Evolutionary conservation across 1,140 invertebrate species (phyloP), one percentile per base, ranked within the genome.

Genomic region (Hesperophylax magnus): DNA sequence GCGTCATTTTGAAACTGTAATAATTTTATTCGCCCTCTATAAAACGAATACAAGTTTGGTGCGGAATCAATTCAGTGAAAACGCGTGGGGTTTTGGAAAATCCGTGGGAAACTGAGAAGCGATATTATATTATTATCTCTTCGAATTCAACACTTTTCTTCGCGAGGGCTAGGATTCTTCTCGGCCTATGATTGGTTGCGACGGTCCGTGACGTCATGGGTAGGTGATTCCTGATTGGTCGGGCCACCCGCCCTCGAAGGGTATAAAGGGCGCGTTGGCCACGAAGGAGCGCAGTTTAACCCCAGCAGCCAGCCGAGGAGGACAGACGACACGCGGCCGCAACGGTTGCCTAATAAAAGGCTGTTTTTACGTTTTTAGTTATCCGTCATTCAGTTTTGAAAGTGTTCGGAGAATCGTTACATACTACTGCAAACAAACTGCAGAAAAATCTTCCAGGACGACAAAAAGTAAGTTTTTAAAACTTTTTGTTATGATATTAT

Each of bases 171-270:
- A 67, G 61, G 24, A 67, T 67, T 24, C n/a, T 22, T 18, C 52
- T 24, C 52, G 31, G 39, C 17, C 53, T 52, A 2, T 17, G 56
- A 77, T 77, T 77, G 75, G 75, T 61, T 14, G 8, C 54, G 47
- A 9, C 17, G 14, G 27, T 14, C n/a, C 34, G 75, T 77, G 75
- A 77, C 75, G 75, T 77, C 60, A 61, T 31, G 27, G n/a, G 56
- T 17, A 54, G 17, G n/a, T 24, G 56, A 24, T 18, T 22, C 61
- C 39, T 31, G 27, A 63, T 77, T 63, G 75, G 75, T 18, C 56
- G 75, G 17, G 22, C 31, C 14, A 17, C 17, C 24, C 9, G 39
- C 39, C 39, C 39, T 47, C 39, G 39, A 14, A 11, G 39, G 27
- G 75, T 77, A 77, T 77, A 77, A 77, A 61, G 53, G 34, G 54